Evolutionary conservation across 2,113 vertebrate genomes (phyloP).

Genomic region (Accipiter cooperii): DNA sequence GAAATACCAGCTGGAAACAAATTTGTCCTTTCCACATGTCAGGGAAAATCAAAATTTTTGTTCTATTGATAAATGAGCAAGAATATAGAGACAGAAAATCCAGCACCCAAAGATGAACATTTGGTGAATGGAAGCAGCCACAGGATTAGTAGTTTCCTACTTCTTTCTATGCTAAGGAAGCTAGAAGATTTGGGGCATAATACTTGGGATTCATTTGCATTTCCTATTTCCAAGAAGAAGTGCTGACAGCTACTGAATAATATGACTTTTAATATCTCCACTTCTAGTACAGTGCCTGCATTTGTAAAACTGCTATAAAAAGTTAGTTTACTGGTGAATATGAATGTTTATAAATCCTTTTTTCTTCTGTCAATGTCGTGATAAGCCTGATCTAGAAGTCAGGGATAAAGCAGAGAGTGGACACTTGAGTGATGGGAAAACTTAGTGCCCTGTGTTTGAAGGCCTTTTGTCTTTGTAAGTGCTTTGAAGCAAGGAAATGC

Average conservation of each 20-base stretch:
- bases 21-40: background rate
- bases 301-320: background rate
- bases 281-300: background rate
- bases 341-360: background rate
- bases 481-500: background rate
- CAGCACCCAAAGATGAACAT: background rate
- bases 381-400: background rate
- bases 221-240: background rate
- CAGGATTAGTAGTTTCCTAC: background rate
- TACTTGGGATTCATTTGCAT: slow-evolving; percentile 27
- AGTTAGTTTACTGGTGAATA: background rate
- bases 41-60: background rate
- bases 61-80: background rate
- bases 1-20: background rate
- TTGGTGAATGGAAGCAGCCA: background rate
- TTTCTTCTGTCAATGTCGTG: background rate
- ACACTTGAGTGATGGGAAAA: background rate
- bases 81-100: background rate
- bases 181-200: background rate
- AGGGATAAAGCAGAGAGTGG: background rate
- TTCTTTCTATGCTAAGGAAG: background rate
- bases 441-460: background rate
- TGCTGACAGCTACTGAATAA: slow-evolving; percentile 12
- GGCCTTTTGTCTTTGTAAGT: background rate
- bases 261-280: background rate